phyloP scores from a whole-genome alignment of 2,888 invertebrate species.

The Trypoxylon attenuatum region DNA sequence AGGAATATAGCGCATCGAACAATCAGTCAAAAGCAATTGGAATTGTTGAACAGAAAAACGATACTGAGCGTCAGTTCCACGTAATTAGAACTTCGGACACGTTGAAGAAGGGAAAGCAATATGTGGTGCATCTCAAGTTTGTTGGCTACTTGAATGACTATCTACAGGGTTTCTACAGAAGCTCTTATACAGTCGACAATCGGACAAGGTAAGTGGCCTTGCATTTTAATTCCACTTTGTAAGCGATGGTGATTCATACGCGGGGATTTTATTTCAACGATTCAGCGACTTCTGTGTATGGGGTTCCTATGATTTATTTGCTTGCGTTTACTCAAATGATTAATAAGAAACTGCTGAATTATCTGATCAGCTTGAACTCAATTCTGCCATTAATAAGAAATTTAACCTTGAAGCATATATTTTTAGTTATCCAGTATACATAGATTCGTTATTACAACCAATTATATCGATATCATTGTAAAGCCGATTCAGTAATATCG shows the following conservation, averaged over 20 bases:
- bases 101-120: constrained; percentile 79
- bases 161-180: constrained; percentile 88
- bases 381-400: too few relatives aligned
- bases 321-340: too few relatives aligned
- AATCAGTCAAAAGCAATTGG: constrained; percentile 59
- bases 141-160: constrained; percentile 84
- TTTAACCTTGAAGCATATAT: too few relatives aligned
- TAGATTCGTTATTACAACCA: too few relatives aligned
- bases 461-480: too few relatives aligned
- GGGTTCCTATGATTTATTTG: constrained; percentile 1
- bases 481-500: too few relatives aligned
- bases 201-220: constrained; percentile 78
- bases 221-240: constrained; percentile 14
- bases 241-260: constrained; percentile 5
- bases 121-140: constrained; percentile 82
- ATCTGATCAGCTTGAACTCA: too few relatives aligned
- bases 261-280: neutral
- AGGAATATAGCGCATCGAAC: constrained; percentile 59
- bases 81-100: constrained; percentile 79
- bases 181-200: constrained; percentile 83
- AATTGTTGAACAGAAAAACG: constrained; percentile 76
- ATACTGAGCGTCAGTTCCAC: constrained; percentile 82
- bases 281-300: neutral
- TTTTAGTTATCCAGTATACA: too few relatives aligned
- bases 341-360: too few relatives aligned